Evolutionary conservation across 2,888 invertebrate species (phyloP).

Genomic region (Crocallis elinguaria): DNA sequence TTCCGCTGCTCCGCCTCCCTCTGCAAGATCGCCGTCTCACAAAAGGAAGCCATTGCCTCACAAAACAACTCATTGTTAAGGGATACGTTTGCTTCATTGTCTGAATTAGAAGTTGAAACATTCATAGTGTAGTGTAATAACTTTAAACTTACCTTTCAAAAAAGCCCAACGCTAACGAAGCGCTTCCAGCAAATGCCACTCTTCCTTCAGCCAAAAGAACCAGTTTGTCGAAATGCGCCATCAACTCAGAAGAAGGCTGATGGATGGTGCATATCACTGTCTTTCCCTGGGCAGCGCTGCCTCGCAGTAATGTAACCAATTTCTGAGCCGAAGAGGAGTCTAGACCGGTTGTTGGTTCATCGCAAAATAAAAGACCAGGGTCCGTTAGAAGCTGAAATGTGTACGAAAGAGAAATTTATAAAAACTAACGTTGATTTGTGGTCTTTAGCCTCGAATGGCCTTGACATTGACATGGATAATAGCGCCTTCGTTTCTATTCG

Average conservation of each 20-base stretch:
- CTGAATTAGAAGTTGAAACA: too few relatives aligned
- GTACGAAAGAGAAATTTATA: too few relatives aligned
- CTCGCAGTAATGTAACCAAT: constrained; percentile 88
- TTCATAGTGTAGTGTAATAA: neutral
- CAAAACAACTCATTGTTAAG: too few relatives aligned
- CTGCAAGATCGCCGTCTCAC: too few relatives aligned
- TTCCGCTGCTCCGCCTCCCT: too few relatives aligned
- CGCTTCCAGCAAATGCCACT: constrained; percentile 92
- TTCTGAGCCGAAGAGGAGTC: constrained; percentile 97
- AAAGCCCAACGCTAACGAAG: constrained; percentile 70
- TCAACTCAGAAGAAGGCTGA: constrained; percentile 95
- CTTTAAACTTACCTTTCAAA: constrained; percentile 85
- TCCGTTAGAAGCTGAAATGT: constrained; percentile 90
- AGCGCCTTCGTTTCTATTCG: neutral
- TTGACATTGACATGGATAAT: neutral
- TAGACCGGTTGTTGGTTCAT: constrained; percentile 97
- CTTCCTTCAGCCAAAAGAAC: constrained; percentile 94
- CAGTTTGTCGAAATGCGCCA: constrained; percentile 91
- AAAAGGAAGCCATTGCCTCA: too few relatives aligned
- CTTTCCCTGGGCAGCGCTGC: constrained; percentile 90
- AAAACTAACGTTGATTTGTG: neutral
- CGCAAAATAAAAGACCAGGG: constrained; percentile 96
- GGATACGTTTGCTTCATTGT: too few relatives aligned
- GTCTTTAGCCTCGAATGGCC: neutral
- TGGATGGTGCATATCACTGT: constrained; percentile 97